phyloP scores from a whole-genome alignment of 37 sponge, comb jelly and placozoan genomes.

The Crambe crambe region DNA sequence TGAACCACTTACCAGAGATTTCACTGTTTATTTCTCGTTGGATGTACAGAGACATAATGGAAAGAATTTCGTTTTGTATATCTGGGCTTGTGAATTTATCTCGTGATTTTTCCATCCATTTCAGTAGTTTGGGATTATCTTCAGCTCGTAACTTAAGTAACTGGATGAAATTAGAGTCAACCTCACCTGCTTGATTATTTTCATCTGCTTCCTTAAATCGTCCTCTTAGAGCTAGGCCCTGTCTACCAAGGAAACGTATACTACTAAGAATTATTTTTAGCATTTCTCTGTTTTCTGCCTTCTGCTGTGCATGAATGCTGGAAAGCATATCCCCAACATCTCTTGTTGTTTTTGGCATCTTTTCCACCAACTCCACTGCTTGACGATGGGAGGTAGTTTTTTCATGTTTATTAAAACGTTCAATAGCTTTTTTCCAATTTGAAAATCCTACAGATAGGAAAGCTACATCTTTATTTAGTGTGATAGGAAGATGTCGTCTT shows the following conservation, averaged over 20 bases:
- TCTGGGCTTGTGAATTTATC: slow-evolving; percentile 32
- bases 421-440: slow-evolving; percentile 18
- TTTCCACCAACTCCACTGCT: slow-evolving; percentile 20
- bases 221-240: slow-evolving; percentile 29
- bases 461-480: slow-evolving; percentile 16
- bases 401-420: slow-evolving; percentile 13
- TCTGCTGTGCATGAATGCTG: slow-evolving; percentile 14
- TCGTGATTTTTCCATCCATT: slow-evolving; percentile 33
- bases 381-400: slow-evolving; percentile 35
- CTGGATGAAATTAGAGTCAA: slow-evolving; percentile 46
- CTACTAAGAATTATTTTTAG: slow-evolving; percentile 26
- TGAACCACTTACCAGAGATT: neutral
- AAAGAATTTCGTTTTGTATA: slow-evolving; percentile 40
- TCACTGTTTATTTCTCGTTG: slow-evolving; percentile 14
- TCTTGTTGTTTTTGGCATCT: no score
- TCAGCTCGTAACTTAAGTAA: slow-evolving; percentile 24
- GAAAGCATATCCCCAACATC: slow-evolving; percentile 8
- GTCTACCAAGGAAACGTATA: slow-evolving; percentile 30
- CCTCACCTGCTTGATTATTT: neutral
- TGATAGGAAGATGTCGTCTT: slow-evolving; percentile 9
- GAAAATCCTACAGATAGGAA: slow-evolving; percentile 27
- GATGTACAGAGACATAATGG: slow-evolving; percentile 20
- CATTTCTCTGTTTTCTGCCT: slow-evolving; percentile 6
- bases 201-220: neutral
- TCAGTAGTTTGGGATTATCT: slow-evolving; percentile 22